These are phyloP conservation scores for Muscicapa striata DNA, from an alignment of 2,797 vertebrate species.

Conservation along the genomic window DNA sequence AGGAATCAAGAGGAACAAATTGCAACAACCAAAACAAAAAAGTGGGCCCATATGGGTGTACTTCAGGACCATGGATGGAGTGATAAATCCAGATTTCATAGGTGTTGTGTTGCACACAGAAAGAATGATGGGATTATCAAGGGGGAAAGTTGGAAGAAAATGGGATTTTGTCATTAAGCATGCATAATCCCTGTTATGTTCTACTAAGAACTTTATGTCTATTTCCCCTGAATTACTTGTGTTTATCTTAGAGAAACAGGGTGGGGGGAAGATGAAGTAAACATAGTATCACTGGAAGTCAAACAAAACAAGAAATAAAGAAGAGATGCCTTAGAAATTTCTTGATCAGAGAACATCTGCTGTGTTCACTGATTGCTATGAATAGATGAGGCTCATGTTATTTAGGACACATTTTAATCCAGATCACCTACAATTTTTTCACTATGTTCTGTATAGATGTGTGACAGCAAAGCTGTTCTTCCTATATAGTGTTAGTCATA, in stretches of 20 bases:
- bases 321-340: background rate
- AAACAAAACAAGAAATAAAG: background rate
- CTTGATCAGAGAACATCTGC: background rate
- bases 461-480: background rate
- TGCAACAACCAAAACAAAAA: background rate
- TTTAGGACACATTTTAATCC: background rate
- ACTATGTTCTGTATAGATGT: background rate
- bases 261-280: fast-evolving
- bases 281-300: background rate
- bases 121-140: background rate
- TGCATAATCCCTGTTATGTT: background rate
- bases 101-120: background rate
- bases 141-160: background rate
- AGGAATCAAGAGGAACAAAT: background rate
- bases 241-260: background rate
- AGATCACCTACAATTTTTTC: background rate
- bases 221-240: background rate
- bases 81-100: background rate
- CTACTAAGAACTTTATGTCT: background rate
- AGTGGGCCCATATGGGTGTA: fast-evolving
- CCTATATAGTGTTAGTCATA: background rate
- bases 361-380: background rate
- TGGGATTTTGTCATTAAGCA: background rate
- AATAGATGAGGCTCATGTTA: background rate
- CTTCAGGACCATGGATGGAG: fast-evolving